Conservation (phyloP, 2,888 invertebrate genomes). For the Ornithoptera priamus region DNA sequence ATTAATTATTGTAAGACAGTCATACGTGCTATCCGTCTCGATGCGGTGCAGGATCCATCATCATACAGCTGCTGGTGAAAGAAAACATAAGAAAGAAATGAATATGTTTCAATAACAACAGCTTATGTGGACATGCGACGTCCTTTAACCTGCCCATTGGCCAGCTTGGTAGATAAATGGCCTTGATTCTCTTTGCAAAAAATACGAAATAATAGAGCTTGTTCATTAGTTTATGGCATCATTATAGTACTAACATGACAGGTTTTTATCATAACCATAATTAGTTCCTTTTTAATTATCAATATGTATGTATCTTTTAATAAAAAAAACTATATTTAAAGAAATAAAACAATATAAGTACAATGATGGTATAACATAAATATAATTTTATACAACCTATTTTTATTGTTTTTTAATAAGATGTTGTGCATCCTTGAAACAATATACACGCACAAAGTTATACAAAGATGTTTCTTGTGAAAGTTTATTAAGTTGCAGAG, state of each 20-base stretch:
- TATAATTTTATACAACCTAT: neutral
- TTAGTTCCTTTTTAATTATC: neutral
- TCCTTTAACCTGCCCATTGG: no score
- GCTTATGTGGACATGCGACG: no score
- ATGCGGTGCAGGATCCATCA: no score
- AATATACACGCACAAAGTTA: neutral
- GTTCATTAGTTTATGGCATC: no score
- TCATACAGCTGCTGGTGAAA: no score
- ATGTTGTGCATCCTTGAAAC: neutral
- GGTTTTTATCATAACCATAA: neutral
- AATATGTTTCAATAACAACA: no score
- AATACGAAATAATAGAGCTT: no score
- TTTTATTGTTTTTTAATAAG: neutral
- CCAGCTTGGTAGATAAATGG: no score
- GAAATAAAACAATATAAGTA: constrained; percentile 1
- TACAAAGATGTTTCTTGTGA: neutral
- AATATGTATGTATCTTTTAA: neutral
- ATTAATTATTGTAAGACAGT: neutral
- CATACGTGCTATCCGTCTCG: no score
- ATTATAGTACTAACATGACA: neutral
- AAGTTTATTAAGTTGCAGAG: neutral
- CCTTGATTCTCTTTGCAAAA: no score
- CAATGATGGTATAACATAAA: neutral
- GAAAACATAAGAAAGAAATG: no score
- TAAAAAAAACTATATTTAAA: neutral